phyloP scores from a whole-genome alignment of 1,140 invertebrate genomes.

The Drosophila pachea region DNA sequence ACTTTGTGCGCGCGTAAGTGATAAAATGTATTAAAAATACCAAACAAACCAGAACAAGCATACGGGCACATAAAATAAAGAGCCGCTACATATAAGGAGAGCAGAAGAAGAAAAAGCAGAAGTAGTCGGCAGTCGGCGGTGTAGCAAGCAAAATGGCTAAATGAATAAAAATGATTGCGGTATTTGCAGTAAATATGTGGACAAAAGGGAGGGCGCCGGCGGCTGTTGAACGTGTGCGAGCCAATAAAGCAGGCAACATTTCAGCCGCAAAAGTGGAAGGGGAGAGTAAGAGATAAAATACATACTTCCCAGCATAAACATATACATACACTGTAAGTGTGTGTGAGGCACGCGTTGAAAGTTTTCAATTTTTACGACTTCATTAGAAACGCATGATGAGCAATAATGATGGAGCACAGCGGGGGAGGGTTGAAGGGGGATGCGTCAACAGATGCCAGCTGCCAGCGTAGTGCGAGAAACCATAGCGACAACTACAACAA shows the following conservation, averaged over 20 bases:
- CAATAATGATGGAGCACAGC: constrained; percentile 58
- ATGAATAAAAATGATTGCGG: constrained; percentile 52
- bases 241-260: constrained; percentile 46
- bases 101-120: not conserved
- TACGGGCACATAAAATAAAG: not conserved
- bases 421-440: not conserved
- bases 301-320: not conserved
- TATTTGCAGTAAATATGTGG: constrained; percentile 12
- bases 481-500: not conserved
- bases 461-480: constrained; percentile 12
- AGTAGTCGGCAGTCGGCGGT: constrained; percentile 26
- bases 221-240: constrained; percentile 22
- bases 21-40: constrained; percentile 27
- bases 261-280: constrained; percentile 20
- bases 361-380: constrained; percentile 73
- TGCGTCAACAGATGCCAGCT: constrained; percentile 35
- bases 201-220: constrained; percentile 12
- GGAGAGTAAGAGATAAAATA: constrained; percentile 26
- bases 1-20: not conserved
- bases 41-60: constrained; percentile 21
- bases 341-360: constrained; percentile 57
- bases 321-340: not conserved
- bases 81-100: constrained; percentile 1
- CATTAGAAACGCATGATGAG: constrained; percentile 72
- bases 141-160: constrained; percentile 42